Conservation (phyloP, 2,797 vertebrate species). For the Rhabdomys pumilio region DNA sequence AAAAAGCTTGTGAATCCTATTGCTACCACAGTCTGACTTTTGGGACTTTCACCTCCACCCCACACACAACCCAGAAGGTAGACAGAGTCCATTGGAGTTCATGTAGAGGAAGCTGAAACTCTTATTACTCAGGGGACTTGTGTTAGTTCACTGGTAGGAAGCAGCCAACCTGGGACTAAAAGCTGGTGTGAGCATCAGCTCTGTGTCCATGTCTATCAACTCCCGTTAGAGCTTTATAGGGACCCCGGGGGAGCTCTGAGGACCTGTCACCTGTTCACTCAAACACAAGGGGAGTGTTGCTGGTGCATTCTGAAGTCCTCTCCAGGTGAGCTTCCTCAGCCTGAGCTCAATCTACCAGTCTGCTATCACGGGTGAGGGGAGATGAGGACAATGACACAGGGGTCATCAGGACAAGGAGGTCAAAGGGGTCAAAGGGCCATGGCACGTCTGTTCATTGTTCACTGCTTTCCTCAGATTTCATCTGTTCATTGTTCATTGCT, state of each 20-base stretch:
- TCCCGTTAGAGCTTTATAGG: neutral
- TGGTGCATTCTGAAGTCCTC: neutral
- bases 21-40: neutral
- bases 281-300: neutral
- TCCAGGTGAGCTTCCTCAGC: neutral
- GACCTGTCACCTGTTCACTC: constrained; percentile 20
- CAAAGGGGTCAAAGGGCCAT: no score
- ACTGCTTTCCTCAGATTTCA: neutral
- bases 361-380: neutral
- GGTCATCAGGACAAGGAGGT: neutral
- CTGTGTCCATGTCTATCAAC: neutral
- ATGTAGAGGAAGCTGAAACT: neutral
- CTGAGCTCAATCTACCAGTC: neutral
- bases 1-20: neutral
- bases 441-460: neutral
- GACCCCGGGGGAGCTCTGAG: neutral
- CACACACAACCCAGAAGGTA: neutral
- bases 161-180: neutral
- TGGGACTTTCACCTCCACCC: neutral
- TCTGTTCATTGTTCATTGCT: neutral
- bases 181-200: neutral
- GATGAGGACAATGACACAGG: neutral
- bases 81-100: neutral
- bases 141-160: neutral
- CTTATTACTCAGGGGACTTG: neutral